phyloP scores from a whole-genome alignment of 2,888 invertebrate species.

The Andrena fulva region DNA sequence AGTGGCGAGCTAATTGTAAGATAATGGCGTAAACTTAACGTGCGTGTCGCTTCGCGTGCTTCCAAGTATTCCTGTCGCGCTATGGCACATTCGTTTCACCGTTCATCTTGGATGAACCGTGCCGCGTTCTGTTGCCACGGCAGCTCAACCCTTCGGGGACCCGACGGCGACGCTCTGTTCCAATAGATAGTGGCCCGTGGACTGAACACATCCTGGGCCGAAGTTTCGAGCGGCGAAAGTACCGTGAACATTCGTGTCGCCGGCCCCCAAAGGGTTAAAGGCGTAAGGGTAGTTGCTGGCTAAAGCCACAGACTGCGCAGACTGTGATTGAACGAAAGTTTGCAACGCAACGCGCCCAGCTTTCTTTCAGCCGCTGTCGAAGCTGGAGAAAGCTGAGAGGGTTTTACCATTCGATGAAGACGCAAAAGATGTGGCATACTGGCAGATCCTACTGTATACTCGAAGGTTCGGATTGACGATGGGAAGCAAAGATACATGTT shows the following conservation, averaged over 20 bases:
- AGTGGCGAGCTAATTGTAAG: not conserved
- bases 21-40: conserved; percentile 32
- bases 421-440: not conserved
- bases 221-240: not conserved
- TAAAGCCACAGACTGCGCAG: not conserved
- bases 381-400: not conserved
- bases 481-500: not conserved
- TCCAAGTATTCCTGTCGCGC: conserved; percentile 12
- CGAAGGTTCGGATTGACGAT: not conserved
- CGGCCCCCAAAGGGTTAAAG: not conserved
- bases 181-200: not conserved
- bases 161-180: not conserved
- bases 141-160: not conserved
- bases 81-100: conserved; percentile 47
- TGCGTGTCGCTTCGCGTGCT: conserved; percentile 20
- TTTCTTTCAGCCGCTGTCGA: not conserved
- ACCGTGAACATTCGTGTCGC: not conserved
- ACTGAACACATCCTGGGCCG: not conserved
- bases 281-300: not conserved
- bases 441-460: too few species aligned
- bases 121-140: not conserved
- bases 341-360: not conserved
- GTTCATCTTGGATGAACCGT: not conserved
- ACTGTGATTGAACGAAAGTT: conserved; percentile 2
- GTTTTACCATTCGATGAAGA: not conserved